Conservation (phyloP, 2,797 vertebrate species). For the Eurystomus glaucurus region DNA sequence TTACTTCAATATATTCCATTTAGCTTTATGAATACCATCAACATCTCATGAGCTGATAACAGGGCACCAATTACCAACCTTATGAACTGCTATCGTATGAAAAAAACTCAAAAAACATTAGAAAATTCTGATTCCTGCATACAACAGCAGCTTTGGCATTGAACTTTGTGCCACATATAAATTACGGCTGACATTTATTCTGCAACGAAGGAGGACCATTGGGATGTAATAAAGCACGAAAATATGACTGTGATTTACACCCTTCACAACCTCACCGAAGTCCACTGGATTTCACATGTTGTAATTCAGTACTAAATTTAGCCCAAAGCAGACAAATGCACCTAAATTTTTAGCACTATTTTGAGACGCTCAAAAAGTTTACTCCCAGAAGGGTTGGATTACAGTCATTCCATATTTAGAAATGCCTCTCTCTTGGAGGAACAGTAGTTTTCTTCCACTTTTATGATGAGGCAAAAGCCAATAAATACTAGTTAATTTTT, state of each 20-base stretch:
- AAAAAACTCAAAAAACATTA: fast-evolving
- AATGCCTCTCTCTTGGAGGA: not conserved
- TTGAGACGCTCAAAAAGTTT: not conserved
- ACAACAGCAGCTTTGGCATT: not conserved
- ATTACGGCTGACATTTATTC: not conserved
- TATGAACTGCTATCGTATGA: not conserved
- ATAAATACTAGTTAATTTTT: not conserved
- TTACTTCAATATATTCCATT: not conserved
- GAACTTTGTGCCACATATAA: not conserved
- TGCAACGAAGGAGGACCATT: not conserved
- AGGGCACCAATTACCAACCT: not conserved
- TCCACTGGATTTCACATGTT: not conserved
- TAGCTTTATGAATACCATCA: not conserved
- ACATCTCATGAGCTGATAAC: not conserved
- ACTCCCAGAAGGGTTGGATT: not conserved
- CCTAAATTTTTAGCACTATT: not conserved
- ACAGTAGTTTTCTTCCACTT: not conserved
- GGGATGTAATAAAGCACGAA: not conserved
- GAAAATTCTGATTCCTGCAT: fast-evolving
- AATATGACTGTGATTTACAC: not conserved
- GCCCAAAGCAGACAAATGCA: fast-evolving
- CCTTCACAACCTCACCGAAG: not conserved
- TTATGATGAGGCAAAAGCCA: not conserved
- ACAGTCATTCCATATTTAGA: not conserved
- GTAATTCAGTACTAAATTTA: not conserved